Conservation (phyloP, 2,797 vertebrate genomes). For the Avahi laniger region DNA sequence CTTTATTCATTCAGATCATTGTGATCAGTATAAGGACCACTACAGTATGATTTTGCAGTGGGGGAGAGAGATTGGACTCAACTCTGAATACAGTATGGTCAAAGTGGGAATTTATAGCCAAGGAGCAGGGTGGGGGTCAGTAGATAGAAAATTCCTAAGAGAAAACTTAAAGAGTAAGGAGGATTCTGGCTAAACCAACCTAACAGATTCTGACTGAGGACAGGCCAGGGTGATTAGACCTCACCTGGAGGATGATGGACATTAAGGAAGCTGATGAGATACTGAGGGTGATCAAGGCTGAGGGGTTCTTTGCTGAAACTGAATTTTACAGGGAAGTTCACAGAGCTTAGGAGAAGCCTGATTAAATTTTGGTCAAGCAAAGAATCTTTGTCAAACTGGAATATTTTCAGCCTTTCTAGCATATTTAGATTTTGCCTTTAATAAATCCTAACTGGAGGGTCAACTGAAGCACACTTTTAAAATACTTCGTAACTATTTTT, state of each 20-base stretch:
- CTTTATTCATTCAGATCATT: background rate
- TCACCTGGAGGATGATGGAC: background rate
- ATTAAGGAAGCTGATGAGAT: background rate
- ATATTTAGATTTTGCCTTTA: slow-evolving; percentile 43
- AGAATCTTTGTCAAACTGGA: background rate
- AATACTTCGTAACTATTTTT: background rate
- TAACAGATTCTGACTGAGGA: background rate
- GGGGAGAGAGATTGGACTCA: background rate
- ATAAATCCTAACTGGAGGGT: background rate
- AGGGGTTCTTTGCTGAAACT: background rate
- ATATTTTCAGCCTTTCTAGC: background rate
- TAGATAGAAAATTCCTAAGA: background rate
- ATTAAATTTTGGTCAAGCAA: background rate
- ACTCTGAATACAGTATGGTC: background rate
- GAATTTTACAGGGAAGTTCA: background rate
- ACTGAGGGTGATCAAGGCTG: background rate
- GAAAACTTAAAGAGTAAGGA: background rate
- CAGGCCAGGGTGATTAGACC: background rate
- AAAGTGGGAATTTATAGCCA: background rate
- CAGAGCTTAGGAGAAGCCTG: background rate
- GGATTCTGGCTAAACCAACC: background rate
- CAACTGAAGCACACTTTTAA: background rate
- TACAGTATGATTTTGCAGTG: background rate
- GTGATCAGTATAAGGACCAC: background rate
- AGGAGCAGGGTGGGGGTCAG: background rate